phyloP scores from a whole-genome alignment of 2,113 vertebrate genomes.

The Gymnocephalus cernua region DNA sequence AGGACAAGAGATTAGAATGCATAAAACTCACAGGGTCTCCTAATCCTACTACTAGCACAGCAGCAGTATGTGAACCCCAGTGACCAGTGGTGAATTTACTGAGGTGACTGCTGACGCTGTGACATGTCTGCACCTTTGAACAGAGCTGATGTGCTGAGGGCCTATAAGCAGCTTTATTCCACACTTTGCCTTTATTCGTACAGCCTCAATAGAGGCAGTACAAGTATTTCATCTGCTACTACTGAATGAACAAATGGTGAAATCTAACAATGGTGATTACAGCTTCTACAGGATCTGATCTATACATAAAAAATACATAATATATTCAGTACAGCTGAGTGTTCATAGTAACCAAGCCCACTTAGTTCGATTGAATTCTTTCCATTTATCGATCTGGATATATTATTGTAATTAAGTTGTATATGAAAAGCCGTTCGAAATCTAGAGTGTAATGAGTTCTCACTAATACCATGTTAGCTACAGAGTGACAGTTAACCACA shows the following conservation, averaged over 20 bases:
- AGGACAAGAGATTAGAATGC: slow-evolving; percentile 52
- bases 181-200: slow-evolving; percentile 28
- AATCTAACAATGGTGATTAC: not conserved
- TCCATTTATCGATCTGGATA: not conserved
- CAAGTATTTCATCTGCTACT: not conserved
- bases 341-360: not conserved
- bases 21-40: slow-evolving; percentile 37
- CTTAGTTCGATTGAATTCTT: not conserved
- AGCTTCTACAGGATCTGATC: not conserved
- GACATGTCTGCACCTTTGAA: slow-evolving; percentile 57
- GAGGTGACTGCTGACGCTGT: slow-evolving; percentile 62
- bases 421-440: slow-evolving; percentile 1
- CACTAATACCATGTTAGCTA: slow-evolving; percentile 6
- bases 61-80: slow-evolving; percentile 24
- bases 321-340: not conserved
- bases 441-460: not conserved
- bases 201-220: slow-evolving; percentile 17
- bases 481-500: slow-evolving; percentile 6
- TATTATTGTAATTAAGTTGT: not conserved
- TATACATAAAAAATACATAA: not conserved
- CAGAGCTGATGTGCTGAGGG: slow-evolving; percentile 34
- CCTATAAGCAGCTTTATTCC: slow-evolving; percentile 16
- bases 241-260: slow-evolving; percentile 5
- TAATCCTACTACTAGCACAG: slow-evolving; percentile 40
- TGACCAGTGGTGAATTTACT: slow-evolving; percentile 48